Evolutionary conservation across 2,888 invertebrate genomes (phyloP), one percentile per base, ranked within the genome.

Genomic region (Megaustenia siamemsis): DNA sequence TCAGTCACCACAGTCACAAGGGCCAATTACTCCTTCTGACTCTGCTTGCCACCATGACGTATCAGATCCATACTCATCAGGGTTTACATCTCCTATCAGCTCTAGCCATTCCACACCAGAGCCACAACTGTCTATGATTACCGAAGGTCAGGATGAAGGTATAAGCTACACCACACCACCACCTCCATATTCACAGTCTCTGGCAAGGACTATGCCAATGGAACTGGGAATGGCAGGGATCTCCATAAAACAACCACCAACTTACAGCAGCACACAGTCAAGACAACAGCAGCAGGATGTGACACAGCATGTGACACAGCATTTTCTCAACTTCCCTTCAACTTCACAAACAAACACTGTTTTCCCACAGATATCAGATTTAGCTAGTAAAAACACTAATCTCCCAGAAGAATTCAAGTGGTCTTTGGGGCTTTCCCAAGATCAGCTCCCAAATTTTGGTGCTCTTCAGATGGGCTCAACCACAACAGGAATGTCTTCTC

Each of bases 241-340:
- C 28, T 66, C 77, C n/a, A 93, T 96, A 63, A 96, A 96, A 91
- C 95, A 95, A 90, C 95, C 96, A 2, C 96, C 96, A n/a, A 95
- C 95, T 63, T 96, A 96, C 90, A 95, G 95, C 60, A 95, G 95
- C 87, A 84, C 88, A 84, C 86, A 88, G 82, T 76, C 87, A 86
- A 80, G 71, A 53, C 80, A 80, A 35, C 81, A 79, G 38, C 77
- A 83, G 43, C 75, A 56, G 10, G 83, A 89, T 84, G 85, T 87
- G 83, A 83, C 88, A 85, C 85, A 78, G 38, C 77, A 83, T 15
- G 53, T 82, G 35, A 78, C 82, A 21, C 77, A 77, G 18, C 63
- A 87, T 77, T 86, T 86, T 63, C 82, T 86, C 12, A 84, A 83
- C 66, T 81, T 76, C 82, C 86, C 86, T 12, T 77, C 83, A n/a